These are phyloP conservation scores for Drosophila cognata DNA, from an alignment of 2,888 invertebrate species.

Conservation along the genomic window DNA sequence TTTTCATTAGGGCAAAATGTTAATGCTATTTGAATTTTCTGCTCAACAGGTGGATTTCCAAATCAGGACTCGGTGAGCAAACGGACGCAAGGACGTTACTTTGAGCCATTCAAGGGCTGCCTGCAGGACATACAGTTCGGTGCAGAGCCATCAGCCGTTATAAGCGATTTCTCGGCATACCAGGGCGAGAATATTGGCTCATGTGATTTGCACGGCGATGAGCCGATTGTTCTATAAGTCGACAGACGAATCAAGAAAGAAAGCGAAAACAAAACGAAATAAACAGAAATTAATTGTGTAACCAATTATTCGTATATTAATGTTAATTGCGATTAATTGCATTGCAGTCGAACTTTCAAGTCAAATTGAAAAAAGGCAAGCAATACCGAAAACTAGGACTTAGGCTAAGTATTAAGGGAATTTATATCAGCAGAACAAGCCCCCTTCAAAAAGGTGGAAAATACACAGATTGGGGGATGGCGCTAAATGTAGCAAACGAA, in stretches of 20 bases:
- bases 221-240: slow-evolving; percentile 83
- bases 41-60: slow-evolving; percentile 86
- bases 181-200: slow-evolving; percentile 87
- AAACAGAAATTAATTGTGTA: slow-evolving; percentile 61
- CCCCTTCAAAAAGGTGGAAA: slow-evolving; percentile 23
- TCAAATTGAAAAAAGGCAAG: slow-evolving; percentile 42
- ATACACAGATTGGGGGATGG: slow-evolving; percentile 30
- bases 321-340: slow-evolving; percentile 45
- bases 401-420: slow-evolving; percentile 68
- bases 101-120: slow-evolving; percentile 87
- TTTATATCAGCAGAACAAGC: slow-evolving; percentile 48
- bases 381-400: slow-evolving; percentile 37
- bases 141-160: slow-evolving; percentile 82
- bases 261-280: slow-evolving; percentile 35
- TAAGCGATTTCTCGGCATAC: slow-evolving; percentile 86
- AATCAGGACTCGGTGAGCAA: slow-evolving; percentile 85
- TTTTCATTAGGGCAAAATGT: background rate
- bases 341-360: slow-evolving; percentile 58
- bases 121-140: slow-evolving; percentile 87
- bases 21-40: slow-evolving; percentile 13
- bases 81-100: slow-evolving; percentile 86
- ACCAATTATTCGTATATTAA: slow-evolving; percentile 58
- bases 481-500: slow-evolving; percentile 42
- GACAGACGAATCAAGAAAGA: slow-evolving; percentile 55
- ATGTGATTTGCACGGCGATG: slow-evolving; percentile 86